These are phyloP conservation scores for Drosophila lowei DNA, from an alignment of 1,140 invertebrate genomes.

Conservation along the genomic window DNA sequence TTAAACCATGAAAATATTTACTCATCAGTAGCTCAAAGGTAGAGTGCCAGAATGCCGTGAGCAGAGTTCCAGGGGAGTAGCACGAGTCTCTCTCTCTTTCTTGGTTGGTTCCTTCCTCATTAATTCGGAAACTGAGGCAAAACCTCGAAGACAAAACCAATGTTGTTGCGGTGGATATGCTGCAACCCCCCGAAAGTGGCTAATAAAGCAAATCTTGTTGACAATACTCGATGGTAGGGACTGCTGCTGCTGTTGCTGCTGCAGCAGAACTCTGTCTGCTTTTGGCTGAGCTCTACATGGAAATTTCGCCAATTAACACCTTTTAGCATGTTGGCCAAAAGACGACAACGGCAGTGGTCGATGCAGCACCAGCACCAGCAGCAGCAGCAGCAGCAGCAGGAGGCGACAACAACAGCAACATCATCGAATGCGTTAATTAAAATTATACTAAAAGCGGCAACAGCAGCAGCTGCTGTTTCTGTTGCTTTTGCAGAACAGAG, in stretches of 20 bases:
- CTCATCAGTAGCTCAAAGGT: conserved; percentile 37
- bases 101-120: conserved; percentile 40
- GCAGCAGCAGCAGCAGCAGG: conserved; percentile 31
- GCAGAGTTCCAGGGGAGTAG: conserved; percentile 14
- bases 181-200: conserved; percentile 82
- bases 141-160: conserved; percentile 1
- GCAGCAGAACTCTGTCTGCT: conserved; percentile 40
- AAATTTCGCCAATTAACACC: conserved; percentile 83
- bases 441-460: conserved; percentile 63
- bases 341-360: conserved; percentile 60
- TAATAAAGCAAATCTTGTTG: conserved; percentile 83
- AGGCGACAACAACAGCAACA: conserved; percentile 54
- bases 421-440: conserved; percentile 75
- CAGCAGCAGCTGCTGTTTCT: conserved; percentile 31
- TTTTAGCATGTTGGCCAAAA: conserved; percentile 81
- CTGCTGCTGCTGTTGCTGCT: background rate
- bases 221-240: conserved; percentile 70
- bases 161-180: conserved; percentile 55
- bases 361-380: conserved; percentile 26
- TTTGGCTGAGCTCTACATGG: conserved; percentile 78
- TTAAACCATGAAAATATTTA: conserved; percentile 82
- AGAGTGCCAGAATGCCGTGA: background rate
- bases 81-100: conserved; percentile 9
- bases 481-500: conserved; percentile 13
- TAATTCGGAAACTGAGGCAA: conserved; percentile 35